Base-by-base conservation (phyloP, 2,888 invertebrate genomes). In the Danaus chrysippus region DNA sequence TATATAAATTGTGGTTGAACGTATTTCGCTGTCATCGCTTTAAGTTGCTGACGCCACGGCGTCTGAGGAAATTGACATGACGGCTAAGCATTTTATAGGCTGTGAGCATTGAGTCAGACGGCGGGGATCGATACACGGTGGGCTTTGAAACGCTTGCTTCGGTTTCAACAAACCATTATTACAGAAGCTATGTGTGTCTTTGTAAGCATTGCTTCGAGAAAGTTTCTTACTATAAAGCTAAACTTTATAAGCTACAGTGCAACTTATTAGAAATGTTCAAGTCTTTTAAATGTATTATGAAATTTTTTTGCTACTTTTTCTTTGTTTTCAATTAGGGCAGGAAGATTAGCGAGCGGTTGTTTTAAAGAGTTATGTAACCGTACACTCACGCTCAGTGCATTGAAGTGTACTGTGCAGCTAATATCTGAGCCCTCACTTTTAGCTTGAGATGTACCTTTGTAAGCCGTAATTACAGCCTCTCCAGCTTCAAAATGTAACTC, bases 21-120 rank as follows among this genome's bases (percentile, higher is more conserved):
- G 23, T 34, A 34, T 34, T 34, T 6, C 23, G 23, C 23, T 34
- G 49, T 49, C 49, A 17, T 49, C 49, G 10, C 17, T 49, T 49
- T 17, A 49, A 43, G 41, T 43, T 59, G 71, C 75, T 74, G 73
- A 73, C 68, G 71, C 66, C 55, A 72, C 72, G 65, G 58, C 69
- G 59, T 65, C 53, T 65, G 63, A 68, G 75, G 75, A 76, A 76
- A 73, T 73, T 74, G 78, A 78, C 76, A 77, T 73, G 73, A 74
- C 72, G 73, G 76, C 74, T 78, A 75, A 77, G 73, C 76, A 74
- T 73, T 79, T 77, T 76, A 78, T 72, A 70, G 65, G 66, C 58
- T 42, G 54, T 49, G 61, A 58, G 63, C 61, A 23, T 54, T 53
- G 55, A 58, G 44, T 42, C 34, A 41, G 60, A 15, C 49, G 43